phyloP scores from a whole-genome alignment of 92 coral and sea anemone genomes.

The Blastomussa wellsi region DNA sequence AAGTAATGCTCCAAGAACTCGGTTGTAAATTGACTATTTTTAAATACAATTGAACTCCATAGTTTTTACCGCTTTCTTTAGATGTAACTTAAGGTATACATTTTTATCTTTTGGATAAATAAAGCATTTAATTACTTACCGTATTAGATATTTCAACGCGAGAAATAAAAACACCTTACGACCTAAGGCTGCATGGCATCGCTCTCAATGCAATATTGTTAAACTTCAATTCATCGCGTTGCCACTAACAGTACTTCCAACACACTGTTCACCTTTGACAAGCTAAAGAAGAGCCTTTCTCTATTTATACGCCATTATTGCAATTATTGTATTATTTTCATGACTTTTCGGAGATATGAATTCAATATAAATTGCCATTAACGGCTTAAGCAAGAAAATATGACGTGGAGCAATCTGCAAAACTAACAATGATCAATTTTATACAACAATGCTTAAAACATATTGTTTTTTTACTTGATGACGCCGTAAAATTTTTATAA shows the following conservation, averaged over 20 bases:
- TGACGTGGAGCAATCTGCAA: background rate
- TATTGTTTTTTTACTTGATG: background rate
- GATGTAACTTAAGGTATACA: too few relatives aligned
- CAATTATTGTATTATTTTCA: background rate
- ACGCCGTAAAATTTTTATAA: background rate
- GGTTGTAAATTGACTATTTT: too few relatives aligned
- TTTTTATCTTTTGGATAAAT: too few relatives aligned
- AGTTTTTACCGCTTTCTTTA: too few relatives aligned
- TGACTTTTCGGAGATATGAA: conserved; percentile 9
- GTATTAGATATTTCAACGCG: background rate
- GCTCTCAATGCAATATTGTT: background rate
- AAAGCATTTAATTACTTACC: too few relatives aligned
- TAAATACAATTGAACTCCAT: too few relatives aligned
- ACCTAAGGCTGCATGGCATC: background rate
- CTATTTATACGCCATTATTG: background rate
- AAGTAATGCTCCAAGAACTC: too few relatives aligned
- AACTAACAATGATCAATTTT: background rate
- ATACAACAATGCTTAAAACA: background rate
- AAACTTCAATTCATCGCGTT: background rate
- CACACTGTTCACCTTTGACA: conserved; percentile 5
- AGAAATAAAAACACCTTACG: background rate
- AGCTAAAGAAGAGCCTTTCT: conserved; percentile 7
- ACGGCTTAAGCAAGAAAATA: conserved; percentile 21
- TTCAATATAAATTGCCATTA: conserved; percentile 10
- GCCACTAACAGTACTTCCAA: background rate